Evolutionary conservation across 1,140 invertebrate species (phyloP).

Genomic region (Phortica variegata): DNA sequence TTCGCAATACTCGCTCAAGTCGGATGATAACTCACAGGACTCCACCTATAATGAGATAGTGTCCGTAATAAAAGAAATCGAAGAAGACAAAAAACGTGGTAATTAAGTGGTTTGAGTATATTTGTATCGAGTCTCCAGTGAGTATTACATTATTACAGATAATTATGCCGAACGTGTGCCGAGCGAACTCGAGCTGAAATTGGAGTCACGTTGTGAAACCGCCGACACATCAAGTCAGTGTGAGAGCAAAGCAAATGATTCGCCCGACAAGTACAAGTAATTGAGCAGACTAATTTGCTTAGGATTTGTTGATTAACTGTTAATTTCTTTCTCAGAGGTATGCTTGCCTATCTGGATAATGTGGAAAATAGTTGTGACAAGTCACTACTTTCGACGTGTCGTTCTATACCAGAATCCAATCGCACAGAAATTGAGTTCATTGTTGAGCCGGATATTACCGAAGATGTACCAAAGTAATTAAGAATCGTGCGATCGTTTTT

Average conservation of each 20-base stretch:
- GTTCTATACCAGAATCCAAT: slow-evolving; percentile 47
- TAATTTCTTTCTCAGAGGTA: slow-evolving; percentile 30
- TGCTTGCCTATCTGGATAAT: slow-evolving; percentile 50
- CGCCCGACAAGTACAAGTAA: slow-evolving; percentile 51
- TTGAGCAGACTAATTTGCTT: background rate
- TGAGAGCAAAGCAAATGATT: slow-evolving; percentile 23
- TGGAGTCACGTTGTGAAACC: slow-evolving; percentile 35
- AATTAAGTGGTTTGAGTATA: background rate
- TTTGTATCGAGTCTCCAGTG: background rate
- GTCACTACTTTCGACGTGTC: slow-evolving; percentile 46
- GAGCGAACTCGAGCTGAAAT: slow-evolving; percentile 37
- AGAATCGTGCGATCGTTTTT: too few species aligned
- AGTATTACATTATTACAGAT: too few species aligned
- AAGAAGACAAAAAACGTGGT: slow-evolving; percentile 53
- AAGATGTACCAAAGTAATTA: slow-evolving; percentile 54
- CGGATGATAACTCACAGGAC: slow-evolving; percentile 41
- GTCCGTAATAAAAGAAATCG: slow-evolving; percentile 55
- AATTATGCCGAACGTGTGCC: slow-evolving; percentile 41
- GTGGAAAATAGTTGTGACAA: slow-evolving; percentile 55
- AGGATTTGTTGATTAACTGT: background rate
- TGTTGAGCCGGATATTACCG: slow-evolving; percentile 49
- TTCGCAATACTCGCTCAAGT: slow-evolving; percentile 39
- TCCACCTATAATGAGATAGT: slow-evolving; percentile 55
- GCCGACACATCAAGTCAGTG: slow-evolving; percentile 28
- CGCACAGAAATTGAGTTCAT: slow-evolving; percentile 51